phyloP scores from a whole-genome alignment of 2,797 vertebrate species.

The Alca torda region DNA sequence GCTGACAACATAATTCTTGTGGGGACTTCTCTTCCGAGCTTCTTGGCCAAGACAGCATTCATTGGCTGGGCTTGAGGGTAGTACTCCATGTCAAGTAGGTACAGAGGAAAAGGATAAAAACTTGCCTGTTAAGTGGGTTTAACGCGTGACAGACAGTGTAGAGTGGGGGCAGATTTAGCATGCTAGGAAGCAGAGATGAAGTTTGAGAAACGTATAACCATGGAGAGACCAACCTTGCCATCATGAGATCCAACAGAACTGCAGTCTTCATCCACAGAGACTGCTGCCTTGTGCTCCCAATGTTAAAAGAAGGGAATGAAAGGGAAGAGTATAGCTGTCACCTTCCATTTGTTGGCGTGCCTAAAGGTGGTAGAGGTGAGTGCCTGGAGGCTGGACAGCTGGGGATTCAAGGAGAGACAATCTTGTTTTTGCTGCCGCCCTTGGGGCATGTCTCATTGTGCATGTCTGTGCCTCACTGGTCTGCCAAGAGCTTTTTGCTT shows the following conservation, averaged over 20 bases:
- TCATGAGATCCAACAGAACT: not conserved
- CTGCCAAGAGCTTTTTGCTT: constrained; percentile 1
- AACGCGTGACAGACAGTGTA: not conserved
- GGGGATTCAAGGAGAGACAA: not conserved
- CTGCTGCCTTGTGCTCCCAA: not conserved
- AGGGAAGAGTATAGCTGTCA: not conserved
- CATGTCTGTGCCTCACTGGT: not conserved
- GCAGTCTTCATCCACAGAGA: accelerated
- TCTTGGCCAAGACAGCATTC: not conserved
- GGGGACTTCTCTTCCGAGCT: not conserved
- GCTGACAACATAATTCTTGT: not conserved
- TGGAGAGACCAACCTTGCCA: not conserved
- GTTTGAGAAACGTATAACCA: not conserved
- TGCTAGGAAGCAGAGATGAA: not conserved
- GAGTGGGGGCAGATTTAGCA: not conserved
- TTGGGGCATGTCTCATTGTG: not conserved
- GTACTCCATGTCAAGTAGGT: not conserved
- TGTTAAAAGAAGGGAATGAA: not conserved
- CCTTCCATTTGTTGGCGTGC: not conserved
- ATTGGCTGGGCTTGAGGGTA: not conserved
- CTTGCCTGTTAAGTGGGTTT: not conserved
- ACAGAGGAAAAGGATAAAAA: not conserved
- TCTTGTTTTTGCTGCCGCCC: not conserved
- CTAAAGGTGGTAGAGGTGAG: constrained; percentile 16
- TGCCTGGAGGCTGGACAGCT: constrained; percentile 38